Base-by-base conservation (phyloP, 2,888 invertebrate genomes). In the Drosophila stalkeri region DNA sequence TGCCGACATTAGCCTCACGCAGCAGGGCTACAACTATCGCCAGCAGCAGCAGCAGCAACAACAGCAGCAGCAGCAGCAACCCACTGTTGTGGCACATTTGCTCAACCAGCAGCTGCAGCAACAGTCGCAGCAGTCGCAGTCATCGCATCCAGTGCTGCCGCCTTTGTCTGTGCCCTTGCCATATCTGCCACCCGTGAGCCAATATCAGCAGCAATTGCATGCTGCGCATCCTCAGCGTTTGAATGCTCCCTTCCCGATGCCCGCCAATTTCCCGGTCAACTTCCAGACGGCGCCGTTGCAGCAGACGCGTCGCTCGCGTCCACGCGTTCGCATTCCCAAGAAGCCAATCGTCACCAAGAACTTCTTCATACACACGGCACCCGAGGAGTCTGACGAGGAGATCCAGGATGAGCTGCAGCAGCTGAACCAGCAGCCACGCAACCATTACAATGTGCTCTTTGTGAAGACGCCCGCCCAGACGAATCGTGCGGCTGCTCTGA, bases 401-500 rank as follows among this genome's bases (percentile, higher is more conserved):
- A 76, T 92, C 7, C 90, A 91, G 49, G 92, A 92, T 27, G 92
- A 92, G 77, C 75, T 92, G 14, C 73, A 82, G n/a, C 86, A 90
- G 35, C 63, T 92, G 67, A 80, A 81, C 11, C 89, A 91, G 46
- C 91, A 91, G 70, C 91, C 91, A 41, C 91, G 92, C 70, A 92
- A 92, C 72, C 92, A 92, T 64, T 93, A 92, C 82, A 93, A 93
- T 41, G 92, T 93, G 35, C 84, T 93, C 20, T 93, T 93, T 65
- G 92, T 93, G 3, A 93, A 92, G 87, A 90, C 93, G 0, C 93
- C 93, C 33, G 79, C 90, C 0, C 92, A 92, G 70, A 91, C 92
- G 9, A 90, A 90, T 65, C 90, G 90, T 27, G 90, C 89, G 0
- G 85, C 92, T 12, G 92, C 92, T 9, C 75, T 92, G 27, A 91